Evolutionary conservation across 2,113 vertebrate genomes (phyloP).

Genomic region (Smithornis capensis): DNA sequence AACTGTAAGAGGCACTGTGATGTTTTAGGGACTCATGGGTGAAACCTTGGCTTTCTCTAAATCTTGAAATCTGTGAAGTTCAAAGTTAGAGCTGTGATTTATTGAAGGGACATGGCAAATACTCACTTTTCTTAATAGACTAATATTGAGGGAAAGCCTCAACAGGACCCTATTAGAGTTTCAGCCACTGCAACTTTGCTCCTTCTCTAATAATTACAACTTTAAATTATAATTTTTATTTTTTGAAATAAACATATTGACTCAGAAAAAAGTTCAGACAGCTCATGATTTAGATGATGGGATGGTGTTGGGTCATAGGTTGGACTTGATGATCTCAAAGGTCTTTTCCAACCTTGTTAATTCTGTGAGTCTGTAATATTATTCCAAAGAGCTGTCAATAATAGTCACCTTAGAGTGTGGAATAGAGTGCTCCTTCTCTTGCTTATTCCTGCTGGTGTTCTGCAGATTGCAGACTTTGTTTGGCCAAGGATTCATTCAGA

Average conservation of each 20-base stretch:
- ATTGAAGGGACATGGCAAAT: neutral
- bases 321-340: no score
- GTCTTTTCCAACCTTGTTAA: no score
- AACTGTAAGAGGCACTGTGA: fast-evolving
- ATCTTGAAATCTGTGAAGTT: neutral
- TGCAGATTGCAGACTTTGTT: neutral
- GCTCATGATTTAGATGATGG: no score
- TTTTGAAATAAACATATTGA: neutral
- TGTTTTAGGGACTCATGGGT: neutral
- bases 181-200: neutral
- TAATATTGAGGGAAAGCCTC: neutral
- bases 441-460: neutral
- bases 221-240: neutral
- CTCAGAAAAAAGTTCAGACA: neutral
- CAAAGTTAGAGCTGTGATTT: neutral
- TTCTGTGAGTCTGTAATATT: no score
- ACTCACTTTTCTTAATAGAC: neutral
- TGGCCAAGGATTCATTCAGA: neutral
- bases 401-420: neutral
- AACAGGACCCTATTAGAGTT: neutral
- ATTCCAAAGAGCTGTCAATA: neutral
- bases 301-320: no score
- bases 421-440: neutral
- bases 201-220: neutral
- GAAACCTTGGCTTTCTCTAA: neutral